These are phyloP conservation scores for Microplitis mediator DNA, from an alignment of 1,140 invertebrate species.

Conservation along the genomic window DNA sequence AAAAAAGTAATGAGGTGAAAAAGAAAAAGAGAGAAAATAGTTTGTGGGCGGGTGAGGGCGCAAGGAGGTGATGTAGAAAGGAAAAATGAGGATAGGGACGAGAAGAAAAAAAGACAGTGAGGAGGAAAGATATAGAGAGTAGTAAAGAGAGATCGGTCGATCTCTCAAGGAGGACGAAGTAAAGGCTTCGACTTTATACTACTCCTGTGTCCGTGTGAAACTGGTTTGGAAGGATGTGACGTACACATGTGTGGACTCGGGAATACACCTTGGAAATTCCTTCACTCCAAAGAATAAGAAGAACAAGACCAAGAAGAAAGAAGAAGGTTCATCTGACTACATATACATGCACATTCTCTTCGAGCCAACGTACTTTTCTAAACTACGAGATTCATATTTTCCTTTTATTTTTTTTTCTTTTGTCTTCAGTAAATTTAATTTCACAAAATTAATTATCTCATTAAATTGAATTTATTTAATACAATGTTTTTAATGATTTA, in stretches of 20 bases:
- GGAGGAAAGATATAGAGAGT: constrained; percentile 21
- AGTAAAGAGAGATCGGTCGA: constrained; percentile 35
- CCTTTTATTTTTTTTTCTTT: background rate
- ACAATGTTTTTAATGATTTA: background rate
- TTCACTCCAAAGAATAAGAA: constrained; percentile 24
- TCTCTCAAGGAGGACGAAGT: constrained; percentile 33
- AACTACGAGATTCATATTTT: background rate
- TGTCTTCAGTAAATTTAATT: background rate
- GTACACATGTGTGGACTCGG: constrained; percentile 33
- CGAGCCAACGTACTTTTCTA: constrained; percentile 4
- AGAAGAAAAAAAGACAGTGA: constrained; percentile 32
- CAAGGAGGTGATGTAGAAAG: constrained; percentile 2
- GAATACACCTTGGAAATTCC: constrained; percentile 51
- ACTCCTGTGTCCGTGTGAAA: constrained; percentile 50
- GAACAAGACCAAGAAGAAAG: constrained; percentile 24
- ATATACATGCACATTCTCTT: background rate
- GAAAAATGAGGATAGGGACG: constrained; percentile 5
- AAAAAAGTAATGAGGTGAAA: constrained; percentile 33
- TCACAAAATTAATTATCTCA: background rate
- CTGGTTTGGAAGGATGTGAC: constrained; percentile 59
- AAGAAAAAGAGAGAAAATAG: background rate
- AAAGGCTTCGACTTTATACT: constrained; percentile 6
- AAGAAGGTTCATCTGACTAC: constrained; percentile 11
- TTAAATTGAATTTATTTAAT: constrained; percentile 5
- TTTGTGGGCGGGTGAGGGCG: background rate